A percentile compares a stretch with the other conserved stretches of the same genome.
Conservation (phyloP, 2,113 vertebrate genomes). For the Meriones unguiculatus region DNA sequence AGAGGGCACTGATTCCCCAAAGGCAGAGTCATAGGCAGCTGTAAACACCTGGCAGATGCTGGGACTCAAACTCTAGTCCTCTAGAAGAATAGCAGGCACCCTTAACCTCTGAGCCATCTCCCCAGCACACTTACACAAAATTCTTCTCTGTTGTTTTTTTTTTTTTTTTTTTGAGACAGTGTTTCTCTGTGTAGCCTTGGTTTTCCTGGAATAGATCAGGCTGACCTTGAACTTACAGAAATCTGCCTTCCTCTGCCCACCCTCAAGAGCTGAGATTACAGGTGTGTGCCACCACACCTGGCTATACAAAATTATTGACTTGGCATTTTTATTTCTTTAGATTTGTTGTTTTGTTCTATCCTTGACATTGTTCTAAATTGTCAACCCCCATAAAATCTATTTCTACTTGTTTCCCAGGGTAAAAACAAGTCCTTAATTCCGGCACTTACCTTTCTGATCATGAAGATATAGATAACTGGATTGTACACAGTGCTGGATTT, state of each 20-base stretch:
- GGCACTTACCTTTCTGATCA: slow-evolving; percentile 94
- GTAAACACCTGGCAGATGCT: background rate
- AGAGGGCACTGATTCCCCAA: background rate
- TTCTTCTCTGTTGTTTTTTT: too few relatives aligned
- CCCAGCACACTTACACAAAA: background rate
- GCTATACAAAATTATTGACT: background rate
- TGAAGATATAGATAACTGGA: slow-evolving; percentile 94
- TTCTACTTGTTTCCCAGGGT: background rate
- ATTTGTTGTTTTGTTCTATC: background rate
- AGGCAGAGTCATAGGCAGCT: background rate
- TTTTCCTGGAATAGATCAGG: too few relatives aligned
- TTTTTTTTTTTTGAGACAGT: too few relatives aligned
- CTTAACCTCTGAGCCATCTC: background rate
- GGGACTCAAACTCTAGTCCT: background rate
- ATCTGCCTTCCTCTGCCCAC: too few relatives aligned
- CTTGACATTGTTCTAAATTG: background rate
- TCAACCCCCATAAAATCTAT: background rate
- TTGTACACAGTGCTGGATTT: slow-evolving; percentile 95
- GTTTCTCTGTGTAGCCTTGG: too few relatives aligned
- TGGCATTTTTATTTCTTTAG: background rate
- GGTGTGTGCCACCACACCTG: too few relatives aligned
- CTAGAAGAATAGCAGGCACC: background rate
- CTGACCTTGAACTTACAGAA: too few relatives aligned
- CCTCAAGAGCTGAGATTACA: too few relatives aligned
- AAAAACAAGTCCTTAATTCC: background rate